Evolutionary conservation across 2,113 vertebrate species (phyloP).

Genomic region (Sceloporus tristichus): DNA sequence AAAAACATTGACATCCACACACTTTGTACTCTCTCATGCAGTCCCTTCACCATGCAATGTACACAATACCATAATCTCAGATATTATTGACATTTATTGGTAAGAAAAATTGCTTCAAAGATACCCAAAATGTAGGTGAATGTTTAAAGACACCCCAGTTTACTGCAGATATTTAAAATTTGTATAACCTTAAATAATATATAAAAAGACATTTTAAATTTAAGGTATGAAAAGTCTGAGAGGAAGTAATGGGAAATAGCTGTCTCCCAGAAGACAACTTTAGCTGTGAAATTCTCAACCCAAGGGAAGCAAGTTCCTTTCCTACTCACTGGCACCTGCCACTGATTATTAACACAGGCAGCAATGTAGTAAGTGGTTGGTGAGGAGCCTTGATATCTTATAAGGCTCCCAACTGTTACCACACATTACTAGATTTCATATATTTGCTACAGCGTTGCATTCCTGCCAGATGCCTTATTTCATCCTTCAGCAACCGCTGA

Average conservation of each 20-base stretch:
- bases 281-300: not conserved
- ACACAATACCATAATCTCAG: not conserved
- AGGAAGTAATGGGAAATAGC: not conserved
- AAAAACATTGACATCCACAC: not conserved
- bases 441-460: not conserved
- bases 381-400: not conserved
- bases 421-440: not conserved
- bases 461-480: not conserved
- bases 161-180: not conserved
- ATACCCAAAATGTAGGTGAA: no score
- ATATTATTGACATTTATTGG: not conserved
- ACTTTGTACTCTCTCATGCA: not conserved
- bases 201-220: not conserved
- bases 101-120: not conserved
- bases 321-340: not conserved
- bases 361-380: not conserved
- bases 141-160: not conserved
- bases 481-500: not conserved
- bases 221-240: not conserved
- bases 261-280: not conserved
- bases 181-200: no score
- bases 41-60: not conserved
- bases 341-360: not conserved
- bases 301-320: not conserved
- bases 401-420: not conserved